Evolutionary conservation across 2,888 invertebrate species (phyloP), one percentile per base, ranked within the genome.

Genomic region (Hedya salicella): DNA sequence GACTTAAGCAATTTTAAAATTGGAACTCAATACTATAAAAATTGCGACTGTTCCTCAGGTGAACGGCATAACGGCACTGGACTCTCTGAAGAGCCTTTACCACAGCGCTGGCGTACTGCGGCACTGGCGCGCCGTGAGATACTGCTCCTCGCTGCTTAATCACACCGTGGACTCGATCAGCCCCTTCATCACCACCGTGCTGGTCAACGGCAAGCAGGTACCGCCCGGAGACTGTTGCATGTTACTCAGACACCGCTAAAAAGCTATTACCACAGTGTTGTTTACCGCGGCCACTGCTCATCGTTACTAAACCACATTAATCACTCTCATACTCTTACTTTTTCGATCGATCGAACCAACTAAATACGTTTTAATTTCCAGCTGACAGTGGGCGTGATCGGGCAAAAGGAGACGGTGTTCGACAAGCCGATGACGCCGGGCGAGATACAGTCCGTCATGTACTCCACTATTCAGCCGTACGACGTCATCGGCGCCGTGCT

Each of bases 121-220:
- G 8, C 96, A 97, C 86, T 98, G 98, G 98, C 95, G 96, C 71
- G 98, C 97, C 36, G 98, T 99, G 50, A 95, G 99, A 61, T 97
- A 98, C 87, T 98, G 98, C 80, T 98, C 98, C 71, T 98, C 98
- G 75, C 93, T 99, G 63, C 93, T 99, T 68, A 95, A 95, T 85
- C 99, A 99, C 86, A 96, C 98, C 63, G 99, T 99, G 9, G 99
- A 99, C 91, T 98, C 98, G 71, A 97, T 99, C 78, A 98, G 98
- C 87, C 99, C 99, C 4, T 98, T 98, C 81, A 98, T 99, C 78
- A 99, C 99, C 46, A 97, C 98, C 42, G 97, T 99, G 72, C 94
- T 99, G 53, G 99, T 99, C 46, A 97, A 98, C 87, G 99, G 99
- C 69, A 99, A 99, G 88, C 98, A 99, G 94, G 97, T 97, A 32